phyloP scores from a whole-genome alignment of 2,797 vertebrate species.

The Scolopax bukidnonensis region DNA sequence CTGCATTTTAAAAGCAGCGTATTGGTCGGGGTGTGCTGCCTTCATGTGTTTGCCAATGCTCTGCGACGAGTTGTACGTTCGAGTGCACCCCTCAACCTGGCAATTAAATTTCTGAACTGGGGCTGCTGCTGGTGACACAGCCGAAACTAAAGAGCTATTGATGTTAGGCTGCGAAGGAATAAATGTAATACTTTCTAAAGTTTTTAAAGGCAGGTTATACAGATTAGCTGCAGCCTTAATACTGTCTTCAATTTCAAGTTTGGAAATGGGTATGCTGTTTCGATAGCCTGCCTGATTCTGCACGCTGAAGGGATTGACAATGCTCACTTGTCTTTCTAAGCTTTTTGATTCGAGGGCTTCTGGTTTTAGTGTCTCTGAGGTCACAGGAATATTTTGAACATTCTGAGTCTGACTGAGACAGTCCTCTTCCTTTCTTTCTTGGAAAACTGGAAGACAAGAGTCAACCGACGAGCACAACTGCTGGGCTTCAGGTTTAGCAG shows the following conservation, averaged over 20 bases:
- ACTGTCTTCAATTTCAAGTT: slow-evolving; percentile 76
- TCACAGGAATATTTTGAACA: slow-evolving; percentile 60
- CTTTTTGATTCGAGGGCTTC: slow-evolving; percentile 71
- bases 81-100: slow-evolving; percentile 87
- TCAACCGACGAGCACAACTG: slow-evolving; percentile 52
- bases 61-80: slow-evolving; percentile 90
- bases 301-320: slow-evolving; percentile 71
- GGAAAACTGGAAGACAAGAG: slow-evolving; percentile 73
- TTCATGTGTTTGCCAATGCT: slow-evolving; percentile 98
- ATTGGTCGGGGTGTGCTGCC: slow-evolving; percentile 90
- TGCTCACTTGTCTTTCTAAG: slow-evolving; percentile 74
- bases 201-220: slow-evolving; percentile 78
- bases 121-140: slow-evolving; percentile 65
- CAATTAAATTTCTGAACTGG: slow-evolving; percentile 87
- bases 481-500: slow-evolving; percentile 37
- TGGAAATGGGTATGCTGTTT: slow-evolving; percentile 70
- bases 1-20: slow-evolving; percentile 88
- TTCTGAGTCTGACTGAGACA: slow-evolving; percentile 59
- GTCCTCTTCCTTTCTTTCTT: slow-evolving; percentile 71
- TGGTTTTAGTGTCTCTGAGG: slow-evolving; percentile 72
- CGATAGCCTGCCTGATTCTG: slow-evolving; percentile 74
- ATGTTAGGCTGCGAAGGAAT: slow-evolving; percentile 66
- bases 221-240: slow-evolving; percentile 73
- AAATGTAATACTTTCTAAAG: slow-evolving; percentile 75
- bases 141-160: slow-evolving; percentile 65